Percentiles rank a stretch among this genome's conserved stretches.
Evolutionary conservation across 2,113 vertebrate genomes (phyloP).

Genomic region (Sturnira hondurensis): DNA sequence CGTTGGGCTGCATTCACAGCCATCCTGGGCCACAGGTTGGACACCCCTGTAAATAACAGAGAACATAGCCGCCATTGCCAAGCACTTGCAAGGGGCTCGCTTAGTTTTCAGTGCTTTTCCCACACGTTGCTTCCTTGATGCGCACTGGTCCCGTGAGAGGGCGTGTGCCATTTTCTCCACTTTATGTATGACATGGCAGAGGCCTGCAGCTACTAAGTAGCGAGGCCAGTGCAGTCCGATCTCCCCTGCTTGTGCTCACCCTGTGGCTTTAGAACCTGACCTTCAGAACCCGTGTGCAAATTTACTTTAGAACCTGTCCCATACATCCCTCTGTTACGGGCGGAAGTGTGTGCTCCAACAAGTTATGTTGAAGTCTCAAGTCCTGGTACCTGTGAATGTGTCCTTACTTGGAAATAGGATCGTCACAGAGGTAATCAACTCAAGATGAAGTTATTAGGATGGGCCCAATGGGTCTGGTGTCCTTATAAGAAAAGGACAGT

Average conservation of each 20-base stretch:
- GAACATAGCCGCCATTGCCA: not conserved
- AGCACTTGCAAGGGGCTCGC: not conserved
- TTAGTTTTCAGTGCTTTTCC: not conserved
- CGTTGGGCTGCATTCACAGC: no score
- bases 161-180: not conserved
- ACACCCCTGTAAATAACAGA: not conserved
- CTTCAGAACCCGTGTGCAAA: not conserved
- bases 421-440: not conserved
- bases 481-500: not conserved
- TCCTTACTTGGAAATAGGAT: not conserved
- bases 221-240: not conserved
- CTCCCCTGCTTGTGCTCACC: not conserved
- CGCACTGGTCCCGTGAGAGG: not conserved
- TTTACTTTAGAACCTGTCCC: not conserved
- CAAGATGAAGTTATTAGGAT: not conserved
- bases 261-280: not conserved
- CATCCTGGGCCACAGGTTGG: no score
- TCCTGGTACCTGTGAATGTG: not conserved
- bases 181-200: not conserved
- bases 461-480: not conserved
- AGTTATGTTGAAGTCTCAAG: not conserved
- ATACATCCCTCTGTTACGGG: not conserved
- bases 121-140: not conserved
- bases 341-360: not conserved
- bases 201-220: not conserved